A percentile compares a stretch with the other conserved stretches of the same genome.
Conservation (phyloP, 2,797 vertebrate species). For the Potorous gilbertii region DNA sequence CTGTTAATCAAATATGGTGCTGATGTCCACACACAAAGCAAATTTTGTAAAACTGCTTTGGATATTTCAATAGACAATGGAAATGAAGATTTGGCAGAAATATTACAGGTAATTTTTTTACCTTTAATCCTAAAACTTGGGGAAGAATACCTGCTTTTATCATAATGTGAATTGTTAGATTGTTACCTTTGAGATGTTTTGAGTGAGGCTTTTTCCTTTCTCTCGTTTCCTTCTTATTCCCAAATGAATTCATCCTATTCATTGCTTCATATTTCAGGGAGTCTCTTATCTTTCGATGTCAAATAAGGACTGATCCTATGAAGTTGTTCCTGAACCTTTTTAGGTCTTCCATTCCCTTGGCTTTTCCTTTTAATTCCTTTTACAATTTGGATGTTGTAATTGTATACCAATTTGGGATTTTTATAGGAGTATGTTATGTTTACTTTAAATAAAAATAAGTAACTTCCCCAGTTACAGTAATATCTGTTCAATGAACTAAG, state of each 20-base stretch:
- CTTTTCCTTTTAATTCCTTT: conserved; percentile 53
- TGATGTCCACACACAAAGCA: conserved; percentile 91
- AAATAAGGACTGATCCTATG: conserved; percentile 45
- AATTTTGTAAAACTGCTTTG: conserved; percentile 92
- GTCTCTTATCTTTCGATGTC: conserved; percentile 32
- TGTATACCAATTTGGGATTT: not conserved
- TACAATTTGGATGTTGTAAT: not conserved
- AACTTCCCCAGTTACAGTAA: not conserved
- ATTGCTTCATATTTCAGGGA: conserved; percentile 31
- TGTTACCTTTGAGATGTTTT: conserved; percentile 50
- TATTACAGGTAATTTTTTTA: conserved; percentile 88
- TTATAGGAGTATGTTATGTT: not conserved
- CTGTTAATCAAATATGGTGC: conserved; percentile 91
- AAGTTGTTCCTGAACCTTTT: conserved; percentile 51
- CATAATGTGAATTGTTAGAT: conserved; percentile 33
- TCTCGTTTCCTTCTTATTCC: conserved; percentile 51
- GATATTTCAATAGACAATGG: conserved; percentile 92
- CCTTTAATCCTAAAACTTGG: conserved; percentile 60
- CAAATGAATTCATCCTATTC: not conserved
- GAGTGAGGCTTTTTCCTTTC: conserved; percentile 6
- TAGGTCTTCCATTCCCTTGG: conserved; percentile 43
- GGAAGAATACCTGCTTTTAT: conserved; percentile 19
- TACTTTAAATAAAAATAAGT: not conserved
- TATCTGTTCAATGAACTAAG: not conserved
- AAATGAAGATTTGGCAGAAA: conserved; percentile 90